phyloP scores from a whole-genome alignment of 2,888 invertebrate genomes.

The Geophilus truncorum region DNA sequence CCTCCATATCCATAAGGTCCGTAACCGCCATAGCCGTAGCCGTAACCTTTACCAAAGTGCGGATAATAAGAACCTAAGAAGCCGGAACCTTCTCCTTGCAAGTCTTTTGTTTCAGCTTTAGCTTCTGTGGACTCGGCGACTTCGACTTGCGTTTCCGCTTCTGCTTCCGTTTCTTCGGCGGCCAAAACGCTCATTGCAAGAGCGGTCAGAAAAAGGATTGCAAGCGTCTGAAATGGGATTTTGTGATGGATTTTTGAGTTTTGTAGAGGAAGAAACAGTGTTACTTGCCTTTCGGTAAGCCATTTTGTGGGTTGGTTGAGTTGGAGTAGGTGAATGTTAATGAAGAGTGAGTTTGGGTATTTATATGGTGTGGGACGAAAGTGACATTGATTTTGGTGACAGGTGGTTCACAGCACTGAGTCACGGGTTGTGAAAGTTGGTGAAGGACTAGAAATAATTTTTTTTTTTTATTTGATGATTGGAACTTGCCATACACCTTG shows the following conservation, averaged over 20 bases:
- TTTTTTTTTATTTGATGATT: background rate
- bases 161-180: background rate
- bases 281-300: background rate
- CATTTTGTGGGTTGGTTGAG: background rate
- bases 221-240: background rate
- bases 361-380: background rate
- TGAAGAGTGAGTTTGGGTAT: background rate
- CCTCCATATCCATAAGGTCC: background rate
- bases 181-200: background rate
- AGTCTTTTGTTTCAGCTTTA: background rate
- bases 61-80: background rate
- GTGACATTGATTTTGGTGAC: constrained; percentile 4
- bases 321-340: background rate
- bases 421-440: background rate
- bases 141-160: background rate
- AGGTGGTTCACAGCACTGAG: background rate
- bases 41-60: background rate
- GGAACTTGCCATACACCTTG: background rate
- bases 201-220: background rate
- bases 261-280: background rate
- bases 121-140: background rate
- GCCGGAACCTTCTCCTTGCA: background rate
- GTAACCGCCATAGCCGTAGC: background rate
- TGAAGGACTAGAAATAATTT: background rate
- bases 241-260: background rate